Percentiles rank a stretch among this genome's conserved stretches.
Evolutionary conservation across 2,113 vertebrate genomes (phyloP).

Genomic region (Odontesthes bonariensis): DNA sequence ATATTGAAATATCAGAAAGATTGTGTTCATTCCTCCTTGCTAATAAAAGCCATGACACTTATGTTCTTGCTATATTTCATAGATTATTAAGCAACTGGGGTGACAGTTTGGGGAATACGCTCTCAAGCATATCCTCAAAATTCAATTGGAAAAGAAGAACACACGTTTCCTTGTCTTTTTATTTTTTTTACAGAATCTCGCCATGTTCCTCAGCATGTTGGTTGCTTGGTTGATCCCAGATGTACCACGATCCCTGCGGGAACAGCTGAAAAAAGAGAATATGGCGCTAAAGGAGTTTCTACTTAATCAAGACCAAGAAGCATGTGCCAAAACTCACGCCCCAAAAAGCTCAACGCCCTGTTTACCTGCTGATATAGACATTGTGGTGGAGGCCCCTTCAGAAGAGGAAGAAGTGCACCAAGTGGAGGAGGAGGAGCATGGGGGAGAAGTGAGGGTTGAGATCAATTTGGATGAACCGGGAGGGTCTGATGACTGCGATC

Average conservation of each 20-base stretch:
- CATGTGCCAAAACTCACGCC: constrained; percentile 58
- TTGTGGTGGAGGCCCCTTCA: constrained; percentile 66
- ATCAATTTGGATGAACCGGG: constrained; percentile 28
- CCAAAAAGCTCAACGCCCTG: constrained; percentile 6
- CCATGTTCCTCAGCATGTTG: constrained; percentile 96
- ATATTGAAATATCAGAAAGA: neutral
- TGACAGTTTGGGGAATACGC: too few relatives aligned
- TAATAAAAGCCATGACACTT: too few relatives aligned
- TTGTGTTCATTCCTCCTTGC: neutral
- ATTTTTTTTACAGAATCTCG: constrained; percentile 87
- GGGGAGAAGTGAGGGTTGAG: constrained; percentile 30
- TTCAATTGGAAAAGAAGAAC: neutral
- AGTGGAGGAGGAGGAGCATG: constrained; percentile 42
- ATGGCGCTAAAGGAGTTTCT: constrained; percentile 91
- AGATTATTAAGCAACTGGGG: too few relatives aligned
- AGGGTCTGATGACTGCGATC: constrained; percentile 31
- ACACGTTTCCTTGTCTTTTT: neutral
- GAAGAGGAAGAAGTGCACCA: constrained; percentile 50
- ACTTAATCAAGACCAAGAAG: constrained; percentile 90
- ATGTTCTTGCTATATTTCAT: too few relatives aligned
- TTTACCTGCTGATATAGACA: constrained; percentile 53
- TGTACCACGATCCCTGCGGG: constrained; percentile 92
- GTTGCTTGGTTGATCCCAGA: constrained; percentile 98
- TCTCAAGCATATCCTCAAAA: neutral
- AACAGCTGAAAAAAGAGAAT: constrained; percentile 95